Base-by-base conservation (phyloP, 1,140 invertebrate genomes). In the Agraylea sexmaculata region DNA sequence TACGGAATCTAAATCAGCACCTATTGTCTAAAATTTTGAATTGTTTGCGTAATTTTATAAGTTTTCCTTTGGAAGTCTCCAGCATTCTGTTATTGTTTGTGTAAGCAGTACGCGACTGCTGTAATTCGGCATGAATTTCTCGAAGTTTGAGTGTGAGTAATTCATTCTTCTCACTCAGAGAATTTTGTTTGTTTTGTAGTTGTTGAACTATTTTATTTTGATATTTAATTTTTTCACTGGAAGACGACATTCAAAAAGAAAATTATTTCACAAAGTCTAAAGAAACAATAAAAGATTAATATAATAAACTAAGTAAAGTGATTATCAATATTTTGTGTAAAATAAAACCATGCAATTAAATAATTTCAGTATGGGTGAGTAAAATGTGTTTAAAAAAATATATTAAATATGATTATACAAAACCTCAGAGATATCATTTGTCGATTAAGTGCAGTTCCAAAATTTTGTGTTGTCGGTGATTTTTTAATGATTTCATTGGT, bases 141-240 rank as follows among this genome's bases (percentile, higher is more conserved):
- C 55, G 50, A 3, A 68, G 46, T 42, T 68, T 62, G 27, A 54
- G 57, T 1, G 54, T 49, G 17, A 59, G 58, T 37, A 60, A 58
- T 53, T 68, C 64, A 37, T 61, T 62, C 35, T 60, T 64, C 36
- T 64, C 56, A 11, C 55, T 52, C 30, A 66, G 43, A 35, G 57
- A 60, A 23, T 46, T 57, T 8, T 53, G 56, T 39, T 65, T 61
- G 5, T 59, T 59, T 52, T 62, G 60, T 12, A 64, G 45, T 45
- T 59, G 56, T 12, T 66, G 43, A 46, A 66, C 55, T 47, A 59
- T 58, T 13, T 60, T 54, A 18, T 59, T 60, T 42, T 65, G 61
- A 34, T 62, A 54, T 3, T 59, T 59, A 34, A 68, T 68, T 41
- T 54, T 60, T 55, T 63, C 63, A 46, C 65, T 68, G 50, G 20